Percentiles rank a stretch among this genome's conserved stretches.
Conservation (phyloP, 1,140 invertebrate genomes). For the Dinoponera quadriceps region DNA sequence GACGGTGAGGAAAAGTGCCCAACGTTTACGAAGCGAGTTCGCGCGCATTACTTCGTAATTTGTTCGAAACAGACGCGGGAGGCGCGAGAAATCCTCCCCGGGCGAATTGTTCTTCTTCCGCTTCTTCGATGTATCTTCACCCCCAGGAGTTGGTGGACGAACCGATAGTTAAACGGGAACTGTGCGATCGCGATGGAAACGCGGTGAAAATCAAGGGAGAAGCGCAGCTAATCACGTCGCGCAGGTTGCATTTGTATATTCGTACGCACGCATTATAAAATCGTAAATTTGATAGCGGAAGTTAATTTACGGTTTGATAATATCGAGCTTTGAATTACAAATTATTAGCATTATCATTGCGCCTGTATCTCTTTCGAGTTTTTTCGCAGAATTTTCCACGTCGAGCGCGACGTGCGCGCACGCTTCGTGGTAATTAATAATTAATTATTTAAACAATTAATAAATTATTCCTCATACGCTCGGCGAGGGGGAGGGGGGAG, state of each 20-base stretch:
- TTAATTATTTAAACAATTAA: conserved; percentile 53
- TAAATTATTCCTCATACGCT: conserved; percentile 8
- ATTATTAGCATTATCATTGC: conserved; percentile 48
- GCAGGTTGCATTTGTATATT: not conserved
- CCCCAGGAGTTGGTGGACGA: too few species aligned
- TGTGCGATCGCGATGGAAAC: too few species aligned
- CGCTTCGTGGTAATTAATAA: conserved; percentile 42
- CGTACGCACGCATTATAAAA: conserved; percentile 19
- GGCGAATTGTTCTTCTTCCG: too few species aligned
- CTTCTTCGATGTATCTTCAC: too few species aligned
- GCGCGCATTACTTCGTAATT: not conserved
- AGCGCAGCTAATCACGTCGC: not conserved
- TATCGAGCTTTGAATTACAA: conserved; percentile 29
- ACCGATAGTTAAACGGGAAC: too few species aligned
- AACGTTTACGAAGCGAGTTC: not conserved
- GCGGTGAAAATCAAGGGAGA: not conserved
- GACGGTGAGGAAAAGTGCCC: not conserved
- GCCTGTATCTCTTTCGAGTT: conserved; percentile 8
- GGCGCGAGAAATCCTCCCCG: not conserved
- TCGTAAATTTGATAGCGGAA: conserved; percentile 17
- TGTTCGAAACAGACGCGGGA: not conserved
- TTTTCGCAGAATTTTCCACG: conserved; percentile 43
- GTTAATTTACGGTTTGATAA: conserved; percentile 51
- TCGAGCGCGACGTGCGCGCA: not conserved
- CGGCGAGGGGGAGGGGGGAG: not conserved